Evolutionary conservation across 64 coral and sea anemone species (phyloP), one percentile per base, ranked within the genome.

Genomic region (Acropora yongei): DNA sequence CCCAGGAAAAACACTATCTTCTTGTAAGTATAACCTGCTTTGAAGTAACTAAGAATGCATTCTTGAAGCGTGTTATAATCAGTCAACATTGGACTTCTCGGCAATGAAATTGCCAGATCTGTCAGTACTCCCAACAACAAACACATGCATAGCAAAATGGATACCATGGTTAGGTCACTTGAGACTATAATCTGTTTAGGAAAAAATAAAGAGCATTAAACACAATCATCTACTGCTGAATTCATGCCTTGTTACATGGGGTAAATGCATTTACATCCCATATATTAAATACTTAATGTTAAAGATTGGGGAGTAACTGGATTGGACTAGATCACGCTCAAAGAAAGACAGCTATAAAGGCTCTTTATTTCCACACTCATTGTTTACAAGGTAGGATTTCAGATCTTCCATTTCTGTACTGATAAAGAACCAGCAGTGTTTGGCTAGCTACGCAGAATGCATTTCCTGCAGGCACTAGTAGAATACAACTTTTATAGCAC

Each of bases 11-110:
- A 61, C 18, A 78, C 53, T 78, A 89, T 89, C 47, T 89, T 89
- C 40, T 89, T 89, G 42, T 89, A 78, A 77, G 75, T 89, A 78
- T 89, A 89, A 5, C 87, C 87, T 63, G 87, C 87, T 57, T 77
- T 89, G 49, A 89, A 78, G 72, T 89, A 89, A 41, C 73, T 50
- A 43, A 78, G 87, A 58, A 89, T 89, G 30, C 74, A 89, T 89
- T 89, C 87, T 89, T 89, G 73, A 78, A 78, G 87, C 39, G 47
- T 78, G 53, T 78, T 61, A 77, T 78, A 89, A 63, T 78, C 8
- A 42, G 87, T 89, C 57, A 89, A 60, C 87, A 89, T 58, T 57
- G 87, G 72, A 66, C 87, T 89, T 78, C 73, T 89, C 77, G 87
- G 87, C 41, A 89, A 89, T 55, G 87, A 76, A 19, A 66, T 65